phyloP scores from a whole-genome alignment of 2,888 invertebrate species.

The Brachycybe producta region DNA sequence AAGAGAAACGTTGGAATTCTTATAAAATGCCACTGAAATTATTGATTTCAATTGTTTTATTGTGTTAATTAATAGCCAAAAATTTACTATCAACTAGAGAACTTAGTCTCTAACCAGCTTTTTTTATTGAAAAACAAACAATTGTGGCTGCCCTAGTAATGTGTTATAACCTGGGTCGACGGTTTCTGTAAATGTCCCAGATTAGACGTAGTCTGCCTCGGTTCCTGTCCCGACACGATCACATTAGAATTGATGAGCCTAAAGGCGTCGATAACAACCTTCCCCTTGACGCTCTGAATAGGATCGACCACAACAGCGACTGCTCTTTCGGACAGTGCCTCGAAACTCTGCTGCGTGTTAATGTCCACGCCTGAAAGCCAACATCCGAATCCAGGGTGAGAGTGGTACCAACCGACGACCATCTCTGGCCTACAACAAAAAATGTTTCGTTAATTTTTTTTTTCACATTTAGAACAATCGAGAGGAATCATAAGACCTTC shows the following conservation, averaged over 20 bases:
- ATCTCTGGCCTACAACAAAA: conserved; percentile 67
- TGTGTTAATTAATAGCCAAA: conserved; percentile 4
- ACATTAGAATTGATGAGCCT: conserved; percentile 97
- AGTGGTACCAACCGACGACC: conserved; percentile 98
- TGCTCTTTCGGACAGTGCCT: conserved; percentile 92
- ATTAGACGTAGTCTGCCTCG: conserved; percentile 96
- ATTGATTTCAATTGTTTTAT: too few species aligned
- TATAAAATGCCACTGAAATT: too few species aligned
- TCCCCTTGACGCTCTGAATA: conserved; percentile 96
- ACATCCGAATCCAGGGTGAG: conserved; percentile 99
- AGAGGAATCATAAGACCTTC: too few species aligned
- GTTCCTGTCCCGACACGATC: conserved; percentile 97
- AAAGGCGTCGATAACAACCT: conserved; percentile 98
- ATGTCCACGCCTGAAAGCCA: conserved; percentile 99
- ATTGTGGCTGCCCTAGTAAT: conserved; percentile 6
- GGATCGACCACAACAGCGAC: conserved; percentile 99
- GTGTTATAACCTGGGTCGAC: conserved; percentile 57
- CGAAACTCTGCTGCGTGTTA: conserved; percentile 98
- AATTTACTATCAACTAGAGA: too few species aligned
- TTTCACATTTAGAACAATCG: too few species aligned
- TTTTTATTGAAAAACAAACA: too few species aligned
- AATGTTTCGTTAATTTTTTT: conserved; percentile 4
- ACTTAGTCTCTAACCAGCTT: too few species aligned
- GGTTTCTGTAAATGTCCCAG: conserved; percentile 97
- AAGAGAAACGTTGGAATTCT: conserved; percentile 7